Evolutionary conservation across 1,140 invertebrate genomes (phyloP).

Genomic region (Berghia stephanieae): DNA sequence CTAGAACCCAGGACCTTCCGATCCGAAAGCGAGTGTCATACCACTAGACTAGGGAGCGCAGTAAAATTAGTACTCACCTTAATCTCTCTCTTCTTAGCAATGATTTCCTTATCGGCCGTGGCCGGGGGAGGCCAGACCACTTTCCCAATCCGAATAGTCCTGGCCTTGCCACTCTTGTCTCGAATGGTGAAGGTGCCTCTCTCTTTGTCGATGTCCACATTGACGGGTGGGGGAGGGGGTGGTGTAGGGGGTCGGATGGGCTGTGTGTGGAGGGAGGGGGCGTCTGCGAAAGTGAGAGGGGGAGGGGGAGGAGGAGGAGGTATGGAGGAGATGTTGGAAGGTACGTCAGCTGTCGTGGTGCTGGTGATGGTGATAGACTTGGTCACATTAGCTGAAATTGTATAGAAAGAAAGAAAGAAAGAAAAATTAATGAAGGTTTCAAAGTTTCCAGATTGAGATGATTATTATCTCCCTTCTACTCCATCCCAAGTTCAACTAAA

Average conservation of each 20-base stretch:
- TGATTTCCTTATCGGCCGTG: no score
- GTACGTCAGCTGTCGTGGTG: constrained; percentile 21
- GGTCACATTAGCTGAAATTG: not conserved
- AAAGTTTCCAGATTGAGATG: no score
- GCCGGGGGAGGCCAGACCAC: constrained; percentile 86
- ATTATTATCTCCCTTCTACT: no score
- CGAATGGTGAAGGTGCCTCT: constrained; percentile 53
- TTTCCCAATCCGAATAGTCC: constrained; percentile 94
- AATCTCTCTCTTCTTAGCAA: no score
- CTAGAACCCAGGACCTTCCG: no score
- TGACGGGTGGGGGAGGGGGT: constrained; percentile 82
- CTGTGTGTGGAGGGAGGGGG: constrained; percentile 39
- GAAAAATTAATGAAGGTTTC: no score
- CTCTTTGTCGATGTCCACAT: constrained; percentile 68
- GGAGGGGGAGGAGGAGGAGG: constrained; percentile 24
- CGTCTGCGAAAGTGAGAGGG: constrained; percentile 23
- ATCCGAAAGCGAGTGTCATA: no score
- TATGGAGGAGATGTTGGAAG: constrained; percentile 38
- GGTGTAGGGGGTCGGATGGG: constrained; percentile 76
- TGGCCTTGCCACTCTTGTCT: constrained; percentile 79
- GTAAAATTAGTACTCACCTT: no score
- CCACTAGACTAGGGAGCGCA: no score
- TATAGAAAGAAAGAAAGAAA: not conserved
- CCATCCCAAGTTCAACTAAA: no score
- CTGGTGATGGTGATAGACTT: constrained; percentile 29